phyloP scores from a whole-genome alignment of 2,797 vertebrate genomes.

The Coccyzus lansbergi region DNA sequence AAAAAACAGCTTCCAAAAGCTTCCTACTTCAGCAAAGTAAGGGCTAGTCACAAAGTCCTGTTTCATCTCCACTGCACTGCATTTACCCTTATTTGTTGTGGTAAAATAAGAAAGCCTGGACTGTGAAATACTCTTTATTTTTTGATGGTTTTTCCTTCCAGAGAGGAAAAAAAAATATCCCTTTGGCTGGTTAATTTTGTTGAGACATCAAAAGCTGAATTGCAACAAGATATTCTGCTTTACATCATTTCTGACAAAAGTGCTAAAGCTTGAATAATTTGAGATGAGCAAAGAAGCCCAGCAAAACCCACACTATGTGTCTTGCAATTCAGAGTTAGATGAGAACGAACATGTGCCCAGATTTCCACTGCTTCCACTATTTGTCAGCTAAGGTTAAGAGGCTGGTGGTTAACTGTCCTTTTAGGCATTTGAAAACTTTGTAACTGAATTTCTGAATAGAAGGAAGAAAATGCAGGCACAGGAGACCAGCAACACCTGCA shows the following conservation, averaged over 20 bases:
- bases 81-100: background rate
- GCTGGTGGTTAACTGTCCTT: background rate
- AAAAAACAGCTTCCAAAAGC: background rate
- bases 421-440: background rate
- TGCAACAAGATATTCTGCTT: background rate
- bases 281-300: background rate
- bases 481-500: background rate
- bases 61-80: background rate
- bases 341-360: background rate
- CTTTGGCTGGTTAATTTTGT: background rate
- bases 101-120: background rate
- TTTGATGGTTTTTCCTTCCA: background rate
- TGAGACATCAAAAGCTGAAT: slow-evolving; percentile 27
- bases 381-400: background rate
- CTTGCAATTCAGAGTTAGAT: background rate
- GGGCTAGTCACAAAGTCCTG: background rate
- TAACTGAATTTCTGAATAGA: background rate
- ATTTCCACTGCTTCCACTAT: background rate
- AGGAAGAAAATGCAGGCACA: background rate
- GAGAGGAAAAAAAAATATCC: background rate
- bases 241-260: background rate
- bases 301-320: background rate
- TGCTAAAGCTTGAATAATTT: slow-evolving; percentile 24
- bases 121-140: background rate
- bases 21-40: background rate